Base-by-base conservation (phyloP, 2,888 invertebrate genomes). In the Clivina fossor region DNA sequence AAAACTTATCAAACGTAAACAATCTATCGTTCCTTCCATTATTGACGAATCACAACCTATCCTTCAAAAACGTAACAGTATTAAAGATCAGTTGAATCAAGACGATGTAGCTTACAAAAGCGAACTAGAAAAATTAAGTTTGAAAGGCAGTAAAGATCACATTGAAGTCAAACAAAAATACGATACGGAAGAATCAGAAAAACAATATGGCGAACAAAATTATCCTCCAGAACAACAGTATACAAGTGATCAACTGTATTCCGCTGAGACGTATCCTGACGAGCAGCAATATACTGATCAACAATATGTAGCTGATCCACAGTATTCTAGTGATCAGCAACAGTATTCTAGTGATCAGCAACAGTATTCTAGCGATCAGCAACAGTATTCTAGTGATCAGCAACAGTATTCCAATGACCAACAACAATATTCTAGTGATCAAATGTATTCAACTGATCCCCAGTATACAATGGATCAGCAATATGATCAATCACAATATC, bases 401-500 rank as follows among this genome's bases (percentile, higher is more conserved):
- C 48, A 51, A 38, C n/a, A n/a, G n/a, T 53, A 49, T 26, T 15
- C 15, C 15, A 15, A n/a, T 2, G 16, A 30, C 30, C 30, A 2
- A 15, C 60, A 58, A 20, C n/a, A n/a, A n/a, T 53, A 49, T 26
- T 15, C 15, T n/a, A 15, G 9, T 2, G 16, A 30, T 11, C 30
- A 2, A 15, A 53, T 53, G 55, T 73, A 73, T 58, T 59, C 61
- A 20, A 72, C 72, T 4, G 71, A 71, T 47, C 68, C 67, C 41
- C 70, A 74, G 33, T 74, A 74, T 58, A 70, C 69, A 48, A 68
- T 62, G 9, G 70, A 73, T 37, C 73, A 71, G 55, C 71, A 69
- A 50, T 72, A 54, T 47, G n/a, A n/a, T n/a, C 71, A 54, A 50
- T 51, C 60, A 4, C 48, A 53, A 37, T 57, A 46, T 51, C 13